phyloP scores from a whole-genome alignment of 1,140 invertebrate species.

The Drosophila setifemur region DNA sequence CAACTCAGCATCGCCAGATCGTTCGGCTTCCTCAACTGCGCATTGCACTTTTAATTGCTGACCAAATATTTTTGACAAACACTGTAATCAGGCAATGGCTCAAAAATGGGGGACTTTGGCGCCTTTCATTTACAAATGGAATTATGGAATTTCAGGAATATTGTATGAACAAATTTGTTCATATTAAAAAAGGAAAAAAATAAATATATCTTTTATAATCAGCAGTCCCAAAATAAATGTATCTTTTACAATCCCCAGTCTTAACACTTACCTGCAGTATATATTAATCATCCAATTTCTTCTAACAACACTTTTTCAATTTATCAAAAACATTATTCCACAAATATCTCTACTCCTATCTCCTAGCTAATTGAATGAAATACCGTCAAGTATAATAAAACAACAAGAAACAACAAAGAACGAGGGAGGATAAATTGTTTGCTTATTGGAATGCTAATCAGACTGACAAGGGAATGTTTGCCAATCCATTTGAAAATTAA shows the following conservation, averaged over 20 bases:
- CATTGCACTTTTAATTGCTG: conserved; percentile 68
- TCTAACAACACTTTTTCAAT: too few relatives aligned
- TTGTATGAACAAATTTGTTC: too few relatives aligned
- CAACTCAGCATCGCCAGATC: conserved; percentile 1
- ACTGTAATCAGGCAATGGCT: conserved; percentile 61
- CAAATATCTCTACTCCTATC: background rate
- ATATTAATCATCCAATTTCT: too few relatives aligned
- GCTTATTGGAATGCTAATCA: conserved; percentile 46
- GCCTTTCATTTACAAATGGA: background rate
- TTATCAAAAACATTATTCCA: too few relatives aligned
- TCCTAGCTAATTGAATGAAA: conserved; percentile 11
- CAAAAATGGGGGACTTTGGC: background rate
- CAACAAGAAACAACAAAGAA: background rate
- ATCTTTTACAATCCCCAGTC: too few relatives aligned
- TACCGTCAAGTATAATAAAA: background rate
- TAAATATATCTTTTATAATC: too few relatives aligned
- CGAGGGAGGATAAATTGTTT: conserved; percentile 20
- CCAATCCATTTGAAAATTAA: conserved; percentile 59
- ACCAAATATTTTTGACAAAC: conserved; percentile 73
- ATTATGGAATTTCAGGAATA: background rate
- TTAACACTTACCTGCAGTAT: too few relatives aligned
- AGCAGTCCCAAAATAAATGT: too few relatives aligned
- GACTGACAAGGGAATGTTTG: conserved; percentile 48
- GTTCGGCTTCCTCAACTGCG: conserved; percentile 52
- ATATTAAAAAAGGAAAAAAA: background rate